A percentile compares a stretch with the other conserved stretches of the same genome.
These are phyloP conservation scores for Ancistrus triradiatus DNA, from an alignment of 2,113 vertebrate genomes.

Conservation along the genomic window DNA sequence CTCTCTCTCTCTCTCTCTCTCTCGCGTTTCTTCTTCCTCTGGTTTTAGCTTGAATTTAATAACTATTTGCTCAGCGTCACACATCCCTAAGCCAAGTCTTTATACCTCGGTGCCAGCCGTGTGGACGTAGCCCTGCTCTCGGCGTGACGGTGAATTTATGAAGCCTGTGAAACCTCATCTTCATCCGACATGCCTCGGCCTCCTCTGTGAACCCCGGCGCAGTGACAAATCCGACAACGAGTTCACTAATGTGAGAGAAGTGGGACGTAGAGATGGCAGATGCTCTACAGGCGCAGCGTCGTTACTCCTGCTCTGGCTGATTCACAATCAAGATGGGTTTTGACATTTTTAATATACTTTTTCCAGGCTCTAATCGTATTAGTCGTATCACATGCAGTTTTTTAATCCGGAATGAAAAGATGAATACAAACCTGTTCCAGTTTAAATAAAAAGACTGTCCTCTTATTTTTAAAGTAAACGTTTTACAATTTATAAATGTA, in stretches of 20 bases:
- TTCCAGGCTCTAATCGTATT: too few relatives aligned
- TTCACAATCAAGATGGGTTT: too few relatives aligned
- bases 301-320: conserved; percentile 17
- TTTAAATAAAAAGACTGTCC: too few relatives aligned
- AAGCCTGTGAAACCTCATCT: conserved; percentile 8
- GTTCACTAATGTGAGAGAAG: not conserved
- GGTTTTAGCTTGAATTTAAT: conserved; percentile 41
- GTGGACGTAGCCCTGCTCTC: conserved; percentile 20
- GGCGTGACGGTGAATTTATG: conserved; percentile 41
- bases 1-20: not conserved
- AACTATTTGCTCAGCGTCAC: conserved; percentile 45
- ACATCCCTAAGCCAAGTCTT: conserved; percentile 24
- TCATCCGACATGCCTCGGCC: conserved; percentile 2
- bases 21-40: not conserved
- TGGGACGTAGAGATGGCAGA: conserved; percentile 16
- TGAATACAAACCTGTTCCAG: too few relatives aligned
- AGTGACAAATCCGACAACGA: not conserved
- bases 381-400: too few relatives aligned
- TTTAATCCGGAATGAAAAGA: too few relatives aligned
- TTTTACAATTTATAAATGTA: too few relatives aligned
- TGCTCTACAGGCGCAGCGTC: conserved; percentile 2
- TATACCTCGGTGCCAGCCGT: not conserved
- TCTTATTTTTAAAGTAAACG: too few relatives aligned
- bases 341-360: too few relatives aligned
- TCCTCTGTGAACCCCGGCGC: not conserved